phyloP scores from a whole-genome alignment of 35 echinoderm and acorn worm genomes.

The Lytechinus variegatus region DNA sequence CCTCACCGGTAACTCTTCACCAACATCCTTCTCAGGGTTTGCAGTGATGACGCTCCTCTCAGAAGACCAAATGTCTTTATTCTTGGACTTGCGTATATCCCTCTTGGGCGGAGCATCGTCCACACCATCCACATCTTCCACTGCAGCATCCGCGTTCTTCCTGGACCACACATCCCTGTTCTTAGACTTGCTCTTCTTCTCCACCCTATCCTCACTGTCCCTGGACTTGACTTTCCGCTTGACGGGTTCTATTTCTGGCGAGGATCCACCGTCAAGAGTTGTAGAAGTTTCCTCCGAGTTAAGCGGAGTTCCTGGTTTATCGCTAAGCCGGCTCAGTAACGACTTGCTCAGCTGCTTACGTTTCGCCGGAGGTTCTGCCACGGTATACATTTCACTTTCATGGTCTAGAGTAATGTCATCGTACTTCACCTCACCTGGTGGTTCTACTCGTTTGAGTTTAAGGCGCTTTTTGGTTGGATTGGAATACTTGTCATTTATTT shows the following conservation, averaged over 20 bases:
- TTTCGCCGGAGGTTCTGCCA: slow-evolving; percentile 20
- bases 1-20: slow-evolving; percentile 4
- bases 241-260: neutral
- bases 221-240: neutral
- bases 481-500: neutral
- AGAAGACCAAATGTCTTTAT: neutral
- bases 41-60: neutral
- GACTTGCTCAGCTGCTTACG: slow-evolving; percentile 48
- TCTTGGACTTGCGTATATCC: slow-evolving; percentile 22
- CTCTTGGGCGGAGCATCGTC: neutral
- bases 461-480: slow-evolving; percentile 18
- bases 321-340: slow-evolving; percentile 31
- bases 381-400: neutral
- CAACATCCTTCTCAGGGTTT: neutral
- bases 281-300: neutral
- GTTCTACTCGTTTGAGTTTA: slow-evolving; percentile 4
- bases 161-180: no score
- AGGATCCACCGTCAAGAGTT: neutral
- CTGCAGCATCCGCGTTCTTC: no score
- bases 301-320: slow-evolving; percentile 20
- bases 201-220: neutral
- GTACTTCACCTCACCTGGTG: neutral
- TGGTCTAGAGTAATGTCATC: neutral
- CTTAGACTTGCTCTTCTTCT: slow-evolving; percentile 1
- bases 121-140: no score